phyloP scores from a whole-genome alignment of 2,113 vertebrate genomes.

The Scomber japonicus region DNA sequence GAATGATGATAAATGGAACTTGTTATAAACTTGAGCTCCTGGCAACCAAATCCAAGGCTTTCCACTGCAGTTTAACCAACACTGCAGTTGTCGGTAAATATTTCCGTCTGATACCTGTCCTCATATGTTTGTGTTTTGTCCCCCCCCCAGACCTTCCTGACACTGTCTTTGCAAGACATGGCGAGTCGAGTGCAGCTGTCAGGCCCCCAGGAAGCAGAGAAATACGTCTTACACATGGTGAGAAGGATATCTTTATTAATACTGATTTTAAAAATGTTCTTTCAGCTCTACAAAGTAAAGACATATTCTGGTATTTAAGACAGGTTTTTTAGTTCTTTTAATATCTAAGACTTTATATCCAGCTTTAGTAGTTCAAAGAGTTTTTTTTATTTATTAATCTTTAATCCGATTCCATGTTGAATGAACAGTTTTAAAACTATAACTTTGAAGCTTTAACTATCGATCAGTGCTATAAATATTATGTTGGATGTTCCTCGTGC shows the following conservation, averaged over 20 bases:
- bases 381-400: not conserved
- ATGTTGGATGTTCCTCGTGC: not conserved
- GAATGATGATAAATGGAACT: no score
- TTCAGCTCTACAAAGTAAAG: not conserved
- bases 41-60: not conserved
- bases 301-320: not conserved
- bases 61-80: not conserved
- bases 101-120: not conserved
- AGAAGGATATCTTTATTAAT: slow-evolving; percentile 19
- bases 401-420: not conserved
- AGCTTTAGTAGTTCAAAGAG: not conserved
- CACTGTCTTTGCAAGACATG: slow-evolving; percentile 99
- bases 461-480: not conserved
- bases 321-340: no score
- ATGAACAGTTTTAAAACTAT: not conserved
- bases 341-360: no score
- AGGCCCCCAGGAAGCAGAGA: slow-evolving; percentile 96
- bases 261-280: no score
- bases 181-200: slow-evolving; percentile 98
- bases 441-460: not conserved
- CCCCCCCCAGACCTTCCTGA: slow-evolving; percentile 94
- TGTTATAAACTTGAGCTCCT: no score
- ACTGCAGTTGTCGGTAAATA: not conserved
- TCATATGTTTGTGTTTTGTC: not conserved
- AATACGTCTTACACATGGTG: slow-evolving; percentile 99